Evolutionary conservation across 2,797 vertebrate species (phyloP).

Genomic region (Manis pentadactyla): DNA sequence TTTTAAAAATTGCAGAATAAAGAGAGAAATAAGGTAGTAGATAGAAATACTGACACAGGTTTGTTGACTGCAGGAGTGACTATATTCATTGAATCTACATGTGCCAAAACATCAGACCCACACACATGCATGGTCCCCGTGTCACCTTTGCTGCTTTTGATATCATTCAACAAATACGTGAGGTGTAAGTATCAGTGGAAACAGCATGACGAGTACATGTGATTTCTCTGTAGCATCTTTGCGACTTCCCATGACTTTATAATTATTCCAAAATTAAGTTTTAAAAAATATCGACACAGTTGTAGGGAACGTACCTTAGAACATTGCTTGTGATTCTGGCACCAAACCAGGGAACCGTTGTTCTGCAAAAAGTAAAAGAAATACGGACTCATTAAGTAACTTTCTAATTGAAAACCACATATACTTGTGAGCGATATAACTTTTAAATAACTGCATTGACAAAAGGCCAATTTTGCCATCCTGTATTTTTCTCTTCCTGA

Average conservation of each 20-base stretch:
- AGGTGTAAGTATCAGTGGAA: too few species aligned
- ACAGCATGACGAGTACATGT: rapidly evolving
- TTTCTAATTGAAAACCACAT: background rate
- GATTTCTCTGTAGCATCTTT: background rate
- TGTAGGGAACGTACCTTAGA: constrained; percentile 91
- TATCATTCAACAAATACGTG: rapidly evolving
- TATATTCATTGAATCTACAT: rapidly evolving
- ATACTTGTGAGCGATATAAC: rapidly evolving
- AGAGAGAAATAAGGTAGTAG: background rate
- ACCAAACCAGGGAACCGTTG: constrained; percentile 97
- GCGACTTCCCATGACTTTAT: background rate
- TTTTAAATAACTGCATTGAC: too few species aligned
- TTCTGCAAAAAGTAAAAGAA: constrained; percentile 89
- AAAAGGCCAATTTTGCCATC: background rate
- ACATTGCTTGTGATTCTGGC: constrained; percentile 98
- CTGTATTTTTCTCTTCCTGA: background rate
- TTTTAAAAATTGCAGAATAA: background rate
- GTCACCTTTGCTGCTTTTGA: background rate
- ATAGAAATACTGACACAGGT: background rate
- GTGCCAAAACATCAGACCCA: background rate
- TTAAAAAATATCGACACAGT: background rate
- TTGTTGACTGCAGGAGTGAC: too few species aligned
- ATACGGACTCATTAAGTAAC: background rate
- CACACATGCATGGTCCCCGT: too few species aligned
- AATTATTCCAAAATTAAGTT: background rate